Evolutionary conservation across 2,113 vertebrate species (phyloP), one percentile per base, ranked within the genome.

Genomic region (Rhinolophus ferrumequinum): DNA sequence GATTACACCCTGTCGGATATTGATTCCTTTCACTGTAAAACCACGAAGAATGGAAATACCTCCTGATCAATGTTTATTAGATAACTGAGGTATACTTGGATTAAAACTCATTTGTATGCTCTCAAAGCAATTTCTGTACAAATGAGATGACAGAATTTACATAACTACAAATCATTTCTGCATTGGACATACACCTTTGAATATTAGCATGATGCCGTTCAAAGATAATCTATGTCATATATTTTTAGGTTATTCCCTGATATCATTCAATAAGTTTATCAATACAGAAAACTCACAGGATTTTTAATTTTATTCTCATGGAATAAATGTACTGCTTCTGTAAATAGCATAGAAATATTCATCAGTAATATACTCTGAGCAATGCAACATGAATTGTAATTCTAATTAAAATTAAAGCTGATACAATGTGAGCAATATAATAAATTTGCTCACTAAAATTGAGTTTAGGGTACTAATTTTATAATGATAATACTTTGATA

Each of bases 341-440:
- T 56, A 96, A 16, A 3, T 62, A 93, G 15, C 52, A 62, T 94
- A 93, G 94, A 88, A 84, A 10, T 95, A 56, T 88, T 96, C 90
- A 96, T 73, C 28, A 96, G 52, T 54, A 91, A 90, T 93, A 88
- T 3, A 88, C 8, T 95, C 54, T 52, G 2, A 97, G 4, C 19
- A 92, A n/a, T 69, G 69, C 18, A 96, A 76, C 8, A 83, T 90
- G 91, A 96, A 94, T 96, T 97, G 18, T 92, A 95, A 93, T 82
- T 96, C n/a, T 88, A 97, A 97, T 90, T 90, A 94, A 97, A 97
- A 60, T n/a, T 95, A 96, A 94, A 70, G 62, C 95, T 75, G 73
- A 94, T 92, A 80, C 66, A 86, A 93, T 56, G 3, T 60, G 97
- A 84, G 50, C 14, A 96, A 92, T 5, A n/a, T 60, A 97, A 97